Base-by-base conservation (phyloP, 2,888 invertebrate species). In the Mythimna vitellina region DNA sequence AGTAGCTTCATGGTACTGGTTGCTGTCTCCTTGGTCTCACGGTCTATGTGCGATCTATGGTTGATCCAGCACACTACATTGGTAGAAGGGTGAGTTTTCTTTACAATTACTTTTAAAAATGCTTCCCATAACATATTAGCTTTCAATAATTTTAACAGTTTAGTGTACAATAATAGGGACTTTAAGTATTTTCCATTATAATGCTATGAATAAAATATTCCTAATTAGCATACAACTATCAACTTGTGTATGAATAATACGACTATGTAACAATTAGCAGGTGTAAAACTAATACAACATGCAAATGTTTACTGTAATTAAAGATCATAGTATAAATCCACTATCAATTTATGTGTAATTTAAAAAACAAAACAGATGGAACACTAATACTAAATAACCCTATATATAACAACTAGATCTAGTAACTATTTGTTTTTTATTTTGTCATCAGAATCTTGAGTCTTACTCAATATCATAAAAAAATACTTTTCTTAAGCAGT, bases 41-140 rank as follows among this genome's bases (percentile, higher is more conserved):
- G 99, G 84, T 99, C 99, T 0, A 97, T 99, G 84, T 99, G 99
- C 90, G 99, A 99, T 94, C 97, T 99, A 67, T 99, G 99, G 99
- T 97, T 99, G 96, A 99, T 99, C 86, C 98, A 98, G 89, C 99
- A 98, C 91, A 98, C 98, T 17, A 99, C 99, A 3, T 97, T 98
- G 70, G 97, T 99, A 86, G 99, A 99, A 96, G 98, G 98, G 98
- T 98, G 92, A 95, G 95, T 3, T 54, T 58, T 17, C 1, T 6
- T 14, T 6, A 5, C 14, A 14, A 5, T 46, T 46, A 46, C 46
- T 46, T 46, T 46, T 14, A 17, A 42, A 14, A 42, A 42, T 42
- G 42, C 7, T 42, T 42, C 42, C 14, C 5, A 14, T 42, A 46
- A 46, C 17, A 46, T 46, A 17, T 46, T 46, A 35, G 20, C 57